phyloP scores from a whole-genome alignment of 2,888 invertebrate genomes.

The Geotrupes spiniger region DNA sequence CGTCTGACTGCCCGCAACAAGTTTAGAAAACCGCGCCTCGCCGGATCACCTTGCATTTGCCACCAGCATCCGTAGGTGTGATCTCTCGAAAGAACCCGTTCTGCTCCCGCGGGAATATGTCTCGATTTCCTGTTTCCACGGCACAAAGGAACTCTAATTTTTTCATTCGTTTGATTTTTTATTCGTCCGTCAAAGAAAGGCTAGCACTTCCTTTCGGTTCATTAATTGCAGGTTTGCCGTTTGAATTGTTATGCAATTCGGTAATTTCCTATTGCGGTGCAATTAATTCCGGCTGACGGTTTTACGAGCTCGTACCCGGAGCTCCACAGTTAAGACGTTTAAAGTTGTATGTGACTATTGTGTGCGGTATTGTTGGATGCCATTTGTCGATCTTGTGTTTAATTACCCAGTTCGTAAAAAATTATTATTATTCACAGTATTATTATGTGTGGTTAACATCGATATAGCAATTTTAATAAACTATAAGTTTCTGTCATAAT shows the following conservation, averaged over 20 bases:
- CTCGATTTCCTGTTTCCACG: too few relatives aligned
- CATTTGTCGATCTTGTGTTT: too few relatives aligned
- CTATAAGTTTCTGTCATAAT: too few relatives aligned
- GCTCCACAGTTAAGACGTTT: neutral
- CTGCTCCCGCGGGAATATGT: too few relatives aligned
- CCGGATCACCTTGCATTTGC: conserved; percentile 21
- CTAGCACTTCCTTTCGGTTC: neutral
- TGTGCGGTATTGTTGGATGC: too few relatives aligned
- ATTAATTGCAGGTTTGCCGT: neutral
- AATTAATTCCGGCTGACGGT: neutral
- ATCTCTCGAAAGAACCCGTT: neutral
- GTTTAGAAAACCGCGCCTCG: conserved; percentile 10
- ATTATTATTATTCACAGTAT: too few relatives aligned
- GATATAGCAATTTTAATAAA: too few relatives aligned
- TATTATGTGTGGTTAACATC: too few relatives aligned
- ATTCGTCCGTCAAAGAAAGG: neutral
- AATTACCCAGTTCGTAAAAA: too few relatives aligned
- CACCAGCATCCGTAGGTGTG: conserved; percentile 18
- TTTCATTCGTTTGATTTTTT: neutral
- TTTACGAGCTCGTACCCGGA: conserved; percentile 1
- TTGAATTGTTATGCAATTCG: conserved; percentile 2
- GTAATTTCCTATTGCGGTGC: conserved; percentile 4
- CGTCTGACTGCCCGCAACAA: conserved; percentile 1
- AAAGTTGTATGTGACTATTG: too few relatives aligned
- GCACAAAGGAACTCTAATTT: too few relatives aligned